These are phyloP conservation scores for Drosophila kurseongensis DNA, from an alignment of 1,140 invertebrate species.

Conservation along the genomic window DNA sequence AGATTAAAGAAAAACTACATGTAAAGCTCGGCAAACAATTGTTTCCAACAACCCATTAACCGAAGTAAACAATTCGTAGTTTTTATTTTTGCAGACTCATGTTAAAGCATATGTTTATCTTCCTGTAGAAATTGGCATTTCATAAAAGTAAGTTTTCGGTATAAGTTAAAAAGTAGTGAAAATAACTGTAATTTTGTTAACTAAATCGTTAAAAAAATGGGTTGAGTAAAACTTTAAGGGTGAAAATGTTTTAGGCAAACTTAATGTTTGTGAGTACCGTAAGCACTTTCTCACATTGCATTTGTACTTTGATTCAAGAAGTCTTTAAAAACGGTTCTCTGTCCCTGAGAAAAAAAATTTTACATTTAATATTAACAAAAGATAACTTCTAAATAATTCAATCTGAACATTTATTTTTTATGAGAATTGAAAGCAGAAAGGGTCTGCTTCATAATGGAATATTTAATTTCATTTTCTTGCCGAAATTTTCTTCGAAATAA, in stretches of 20 bases:
- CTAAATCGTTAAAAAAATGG: too few species aligned
- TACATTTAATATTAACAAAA: slow-evolving; percentile 6
- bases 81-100: not conserved
- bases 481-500: not conserved
- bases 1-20: slow-evolving; percentile 18
- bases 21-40: slow-evolving; percentile 10
- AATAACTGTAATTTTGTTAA: too few species aligned
- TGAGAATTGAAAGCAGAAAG: not conserved
- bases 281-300: too few species aligned
- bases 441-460: slow-evolving; percentile 20
- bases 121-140: not conserved
- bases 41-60: slow-evolving; percentile 25
- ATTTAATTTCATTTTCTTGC: slow-evolving; percentile 1
- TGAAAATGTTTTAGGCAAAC: too few species aligned
- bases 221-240: too few species aligned
- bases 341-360: not conserved
- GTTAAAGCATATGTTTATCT: not conserved
- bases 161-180: not conserved
- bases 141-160: not conserved
- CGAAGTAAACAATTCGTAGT: slow-evolving; percentile 15
- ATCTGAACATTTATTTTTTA: slow-evolving; percentile 9
- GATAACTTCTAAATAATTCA: slow-evolving; percentile 13
- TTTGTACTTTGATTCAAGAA: too few species aligned
- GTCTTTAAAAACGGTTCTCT: too few species aligned
- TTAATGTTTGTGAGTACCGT: too few species aligned